Evolutionary conservation across 92 coral and sea anemone species (phyloP), one percentile per base, ranked within the genome.

Genomic region (Heliopora coerulea): DNA sequence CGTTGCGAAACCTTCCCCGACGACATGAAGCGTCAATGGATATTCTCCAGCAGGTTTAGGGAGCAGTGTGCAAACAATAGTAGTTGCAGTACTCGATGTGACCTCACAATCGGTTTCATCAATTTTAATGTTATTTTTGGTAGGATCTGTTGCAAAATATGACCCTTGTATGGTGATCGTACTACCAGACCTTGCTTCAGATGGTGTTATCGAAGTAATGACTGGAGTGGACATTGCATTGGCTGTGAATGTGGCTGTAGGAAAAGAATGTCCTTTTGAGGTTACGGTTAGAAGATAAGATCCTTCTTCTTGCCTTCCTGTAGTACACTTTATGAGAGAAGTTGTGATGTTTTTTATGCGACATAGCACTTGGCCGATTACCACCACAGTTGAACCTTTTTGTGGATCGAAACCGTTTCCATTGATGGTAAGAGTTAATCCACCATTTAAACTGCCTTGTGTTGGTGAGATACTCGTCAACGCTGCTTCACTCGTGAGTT

Each of bases 381-480:
- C 54, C 13, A 91, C 86, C 41, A n/a, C 61, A 4, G 91, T 91
- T 37, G 42, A 37, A 15, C 14, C 87, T 29, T 78, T 72, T 37
- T 79, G 54, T 41, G 91, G 68, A 50, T 91, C 89, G 74, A 91
- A 91, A 12, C 93, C 97, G 56, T 83, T 78, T 0, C 97, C 97
- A 29, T 77, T 80, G 41, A 91, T 69, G 29, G 91, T 78, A 18
- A 91, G 57, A 31, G 66, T 73, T 1, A 91, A 81, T 27, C 95
- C 95, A 10, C 97, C 97, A 77, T 78, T 78, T 18, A 81, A 37
- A 54, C 97, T 91, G 7, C 97, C 97, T 60, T 91, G 87, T 39
- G 84, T 82, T 23, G 93, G 97, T 20, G 86, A 54, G 63, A 91
- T 31, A 34, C 63, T 54, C 19, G 52, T 52, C 23, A 70, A 32